A percentile compares a stretch with the other conserved stretches of the same genome.
phyloP scores from a whole-genome alignment of 1,140 invertebrate genomes.

The Hycleus phaleratus region DNA sequence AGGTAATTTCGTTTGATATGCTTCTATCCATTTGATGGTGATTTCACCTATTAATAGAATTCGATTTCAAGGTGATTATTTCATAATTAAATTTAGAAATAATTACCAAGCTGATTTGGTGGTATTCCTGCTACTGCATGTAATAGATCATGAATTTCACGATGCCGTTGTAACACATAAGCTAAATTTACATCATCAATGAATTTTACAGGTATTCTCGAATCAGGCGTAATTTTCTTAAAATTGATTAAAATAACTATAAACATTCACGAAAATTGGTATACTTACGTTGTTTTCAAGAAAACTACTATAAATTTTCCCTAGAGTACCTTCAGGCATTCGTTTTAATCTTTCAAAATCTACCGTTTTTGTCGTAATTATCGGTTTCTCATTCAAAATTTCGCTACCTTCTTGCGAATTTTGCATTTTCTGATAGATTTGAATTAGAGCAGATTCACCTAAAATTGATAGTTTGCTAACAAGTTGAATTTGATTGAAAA shows the following conservation, averaged over 20 bases:
- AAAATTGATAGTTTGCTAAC: slow-evolving; percentile 2
- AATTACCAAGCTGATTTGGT: slow-evolving; percentile 86
- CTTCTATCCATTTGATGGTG: slow-evolving; percentile 96
- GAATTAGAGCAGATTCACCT: slow-evolving; percentile 52
- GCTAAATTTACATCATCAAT: slow-evolving; percentile 84
- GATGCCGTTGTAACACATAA: slow-evolving; percentile 94
- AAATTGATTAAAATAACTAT: slow-evolving; percentile 26
- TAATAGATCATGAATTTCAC: slow-evolving; percentile 92
- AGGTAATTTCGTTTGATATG: slow-evolving; percentile 78
- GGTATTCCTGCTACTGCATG: slow-evolving; percentile 89
- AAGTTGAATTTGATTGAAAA: no score
- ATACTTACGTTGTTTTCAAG: slow-evolving; percentile 65
- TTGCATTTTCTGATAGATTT: slow-evolving; percentile 54
- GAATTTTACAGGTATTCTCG: slow-evolving; percentile 80
- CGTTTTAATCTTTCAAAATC: slow-evolving; percentile 63
- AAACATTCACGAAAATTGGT: not conserved
- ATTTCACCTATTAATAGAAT: slow-evolving; percentile 57
- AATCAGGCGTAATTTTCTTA: slow-evolving; percentile 88
- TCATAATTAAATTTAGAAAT: no score
- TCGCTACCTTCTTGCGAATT: slow-evolving; percentile 56
- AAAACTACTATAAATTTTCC: slow-evolving; percentile 77
- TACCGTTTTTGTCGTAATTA: slow-evolving; percentile 78
- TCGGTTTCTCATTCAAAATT: slow-evolving; percentile 71
- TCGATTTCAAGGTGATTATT: slow-evolving; percentile 12
- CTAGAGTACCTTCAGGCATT: slow-evolving; percentile 74